These are phyloP conservation scores for Paracentrotus lividus DNA, from an alignment of 53 echinoderm and acorn worm genomes.

Conservation along the genomic window DNA sequence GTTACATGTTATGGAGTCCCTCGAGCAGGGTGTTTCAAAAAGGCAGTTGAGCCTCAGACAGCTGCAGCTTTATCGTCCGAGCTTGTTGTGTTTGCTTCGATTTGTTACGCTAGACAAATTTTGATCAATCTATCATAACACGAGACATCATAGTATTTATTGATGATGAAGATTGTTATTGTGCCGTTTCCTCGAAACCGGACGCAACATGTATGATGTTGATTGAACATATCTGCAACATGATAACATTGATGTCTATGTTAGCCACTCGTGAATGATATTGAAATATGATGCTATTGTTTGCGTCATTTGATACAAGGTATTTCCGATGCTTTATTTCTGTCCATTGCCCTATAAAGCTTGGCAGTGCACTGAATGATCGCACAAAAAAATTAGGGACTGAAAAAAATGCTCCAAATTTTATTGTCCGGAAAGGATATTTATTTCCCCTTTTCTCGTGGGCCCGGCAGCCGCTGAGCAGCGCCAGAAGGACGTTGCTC, in stretches of 20 bases:
- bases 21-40: not conserved
- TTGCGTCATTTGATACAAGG: not conserved
- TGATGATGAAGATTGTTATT: not conserved
- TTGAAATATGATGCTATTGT: not conserved
- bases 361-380: no score
- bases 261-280: not conserved
- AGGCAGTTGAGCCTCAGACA: not conserved
- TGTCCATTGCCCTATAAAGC: no score
- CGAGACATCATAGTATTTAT: not conserved
- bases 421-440: no score
- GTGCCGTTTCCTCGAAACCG: not conserved
- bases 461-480: no score
- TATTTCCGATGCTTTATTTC: no score
- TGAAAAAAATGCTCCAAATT: no score
- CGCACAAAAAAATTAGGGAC: no score
- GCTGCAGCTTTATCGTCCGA: not conserved
- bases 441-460: no score
- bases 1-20: not conserved
- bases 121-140: not conserved
- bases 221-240: not conserved
- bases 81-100: not conserved
- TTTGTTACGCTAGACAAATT: not conserved
- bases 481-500: no score
- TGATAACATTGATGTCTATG: not conserved
- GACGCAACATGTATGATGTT: not conserved